A percentile compares a stretch with the other conserved stretches of the same genome.
phyloP scores from a whole-genome alignment of 2,888 invertebrate species.

The Ophraella communa region DNA sequence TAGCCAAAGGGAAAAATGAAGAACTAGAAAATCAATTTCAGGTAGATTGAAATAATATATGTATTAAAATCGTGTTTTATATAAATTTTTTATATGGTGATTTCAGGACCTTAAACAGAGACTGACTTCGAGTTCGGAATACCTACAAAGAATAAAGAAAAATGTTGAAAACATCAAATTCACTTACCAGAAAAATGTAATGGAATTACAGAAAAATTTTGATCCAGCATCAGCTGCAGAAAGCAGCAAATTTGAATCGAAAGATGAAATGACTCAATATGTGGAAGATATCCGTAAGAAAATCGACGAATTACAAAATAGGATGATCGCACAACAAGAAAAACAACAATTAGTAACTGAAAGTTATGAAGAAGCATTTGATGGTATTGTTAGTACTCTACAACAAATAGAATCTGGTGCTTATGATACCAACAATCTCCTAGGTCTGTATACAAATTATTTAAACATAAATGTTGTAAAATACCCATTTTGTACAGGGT shows the following conservation, averaged over 20 bases:
- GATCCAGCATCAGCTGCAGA: slow-evolving; percentile 35
- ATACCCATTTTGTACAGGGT: no score
- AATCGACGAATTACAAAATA: slow-evolving; percentile 44
- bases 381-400: slow-evolving; percentile 42
- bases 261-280: slow-evolving; percentile 52
- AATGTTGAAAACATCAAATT: slow-evolving; percentile 55
- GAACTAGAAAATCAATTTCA: slow-evolving; percentile 51
- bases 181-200: slow-evolving; percentile 49
- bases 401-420: slow-evolving; percentile 44
- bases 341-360: slow-evolving; percentile 39
- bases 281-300: slow-evolving; percentile 50
- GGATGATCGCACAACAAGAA: slow-evolving; percentile 38
- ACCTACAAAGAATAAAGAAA: slow-evolving; percentile 51
- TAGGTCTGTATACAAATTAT: slow-evolving; percentile 4
- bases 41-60: not conserved
- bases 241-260: slow-evolving; percentile 35
- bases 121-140: slow-evolving; percentile 50
- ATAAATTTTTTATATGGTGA: not conserved
- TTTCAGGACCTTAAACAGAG: slow-evolving; percentile 43
- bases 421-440: slow-evolving; percentile 38
- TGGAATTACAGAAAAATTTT: slow-evolving; percentile 41
- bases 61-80: not conserved
- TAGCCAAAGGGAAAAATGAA: slow-evolving; percentile 47
- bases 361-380: slow-evolving; percentile 46
- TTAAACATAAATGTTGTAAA: no score